Conservation (phyloP, 2,113 vertebrate species). For the Bujurquina vittata region DNA sequence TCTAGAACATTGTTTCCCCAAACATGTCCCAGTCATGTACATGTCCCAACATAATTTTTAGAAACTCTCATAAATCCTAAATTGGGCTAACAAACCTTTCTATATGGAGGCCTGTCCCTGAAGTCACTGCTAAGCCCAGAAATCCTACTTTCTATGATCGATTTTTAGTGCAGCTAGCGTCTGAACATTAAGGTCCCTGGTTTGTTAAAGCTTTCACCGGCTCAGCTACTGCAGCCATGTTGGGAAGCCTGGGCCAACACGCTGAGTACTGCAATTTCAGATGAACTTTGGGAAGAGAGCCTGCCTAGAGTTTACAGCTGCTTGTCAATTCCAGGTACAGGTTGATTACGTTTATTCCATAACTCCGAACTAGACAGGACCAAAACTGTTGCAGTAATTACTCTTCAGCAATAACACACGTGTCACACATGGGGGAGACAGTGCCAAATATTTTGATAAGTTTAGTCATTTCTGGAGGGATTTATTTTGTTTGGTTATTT, state of each 20-base stretch:
- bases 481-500: no score
- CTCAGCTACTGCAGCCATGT: not conserved
- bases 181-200: not conserved
- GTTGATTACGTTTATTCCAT: not conserved
- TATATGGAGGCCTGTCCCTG: not conserved
- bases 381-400: not conserved
- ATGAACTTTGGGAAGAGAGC: not conserved
- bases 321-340: not conserved
- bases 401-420: not conserved
- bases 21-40: no score
- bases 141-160: not conserved
- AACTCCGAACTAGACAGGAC: accelerated
- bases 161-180: not conserved
- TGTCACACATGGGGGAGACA: not conserved
- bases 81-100: no score
- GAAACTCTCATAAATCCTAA: no score
- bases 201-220: accelerated
- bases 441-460: not conserved
- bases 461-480: not conserved
- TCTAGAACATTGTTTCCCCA: no score
- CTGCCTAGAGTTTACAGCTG: not conserved
- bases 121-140: not conserved
- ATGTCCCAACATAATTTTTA: no score
- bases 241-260: not conserved
- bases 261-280: not conserved